Conservation (phyloP, 1,140 invertebrate genomes). For the Holcopasites calliopsidis region DNA sequence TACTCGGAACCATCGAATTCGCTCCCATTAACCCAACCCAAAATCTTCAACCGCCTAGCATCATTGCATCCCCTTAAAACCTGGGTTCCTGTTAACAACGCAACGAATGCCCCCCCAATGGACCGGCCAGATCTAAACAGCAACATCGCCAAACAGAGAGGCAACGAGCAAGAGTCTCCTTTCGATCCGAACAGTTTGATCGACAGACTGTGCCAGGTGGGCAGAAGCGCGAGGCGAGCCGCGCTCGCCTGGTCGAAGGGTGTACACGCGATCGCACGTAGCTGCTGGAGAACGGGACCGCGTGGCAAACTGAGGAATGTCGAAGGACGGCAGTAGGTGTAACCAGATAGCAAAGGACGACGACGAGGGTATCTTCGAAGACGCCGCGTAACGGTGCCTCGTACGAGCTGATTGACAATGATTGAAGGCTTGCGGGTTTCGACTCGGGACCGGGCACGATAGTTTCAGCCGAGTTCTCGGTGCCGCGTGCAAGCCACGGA, state of each 20-base stretch:
- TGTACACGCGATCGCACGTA: background rate
- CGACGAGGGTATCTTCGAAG: slow-evolving; percentile 51
- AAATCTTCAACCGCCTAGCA: too few species aligned
- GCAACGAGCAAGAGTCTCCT: background rate
- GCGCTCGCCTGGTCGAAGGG: background rate
- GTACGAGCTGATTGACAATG: slow-evolving; percentile 73
- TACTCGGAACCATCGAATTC: too few species aligned
- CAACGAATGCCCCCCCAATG: too few species aligned
- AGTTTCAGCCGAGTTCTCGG: slow-evolving; percentile 4
- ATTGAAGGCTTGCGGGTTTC: slow-evolving; percentile 66
- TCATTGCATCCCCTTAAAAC: too few species aligned
- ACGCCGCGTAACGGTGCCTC: slow-evolving; percentile 67
- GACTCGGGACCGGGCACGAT: slow-evolving; percentile 22
- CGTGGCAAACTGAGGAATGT: slow-evolving; percentile 49
- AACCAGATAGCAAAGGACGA: slow-evolving; percentile 35
- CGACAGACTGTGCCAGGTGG: slow-evolving; percentile 8
- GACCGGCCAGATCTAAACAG: background rate
- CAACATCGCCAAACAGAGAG: background rate
- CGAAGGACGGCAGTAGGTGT: slow-evolving; percentile 64
- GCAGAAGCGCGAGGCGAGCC: background rate
- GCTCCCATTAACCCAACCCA: too few species aligned
- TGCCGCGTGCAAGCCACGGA: slow-evolving; percentile 40
- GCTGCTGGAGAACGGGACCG: slow-evolving; percentile 60
- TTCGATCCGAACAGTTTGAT: background rate
- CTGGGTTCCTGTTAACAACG: too few species aligned